Base-by-base conservation (phyloP, 2,113 vertebrate species). In the Paratilapia polleni region DNA sequence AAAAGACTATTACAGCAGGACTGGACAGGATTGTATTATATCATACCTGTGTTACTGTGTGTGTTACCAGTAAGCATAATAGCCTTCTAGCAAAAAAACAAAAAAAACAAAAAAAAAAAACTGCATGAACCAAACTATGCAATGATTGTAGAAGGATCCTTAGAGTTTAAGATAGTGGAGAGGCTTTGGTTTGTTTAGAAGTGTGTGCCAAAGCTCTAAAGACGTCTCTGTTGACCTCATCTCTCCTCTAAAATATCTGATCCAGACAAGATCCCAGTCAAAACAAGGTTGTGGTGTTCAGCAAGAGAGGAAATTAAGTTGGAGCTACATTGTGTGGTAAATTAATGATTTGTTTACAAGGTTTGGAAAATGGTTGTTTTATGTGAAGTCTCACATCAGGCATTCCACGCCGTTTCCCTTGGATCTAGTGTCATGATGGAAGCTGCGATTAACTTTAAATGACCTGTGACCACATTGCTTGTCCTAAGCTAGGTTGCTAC, bases 201-300 rank as follows among this genome's bases (percentile, higher is more conserved):
- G 36, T 31, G 19, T 47, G 22, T 56, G 0, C 47, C 36, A 57
- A 31, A 57, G 47, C 52, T 68, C 77, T 77, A 49, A 59, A 78
- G 70, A 76, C n/a, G 54, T 36, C 31, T 87, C 52, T 43, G 38
- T 22, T 68, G 78, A 82, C 62, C 63, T 78, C 76, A 91, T 89
- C 81, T 62, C 13, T 19, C 31, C 38, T 49, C 34, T 80, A 57
- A 74, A 63, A 77, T 85, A 92, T 90, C 70, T 88, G 87, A 92
- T 89, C 79, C 64, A 93, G 82, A 88, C 85, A 28, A 83, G 41
- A 87, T 76, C 17, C 77, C 77, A 66, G 77, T 84, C 87, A 77
- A 86, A 91, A 89, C 80, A 82, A 75, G 28, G 52, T 63, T 47
- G 57, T 62, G 26, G 19, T 5, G 1, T 20, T 26, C 38, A 62